Evolutionary conservation across 2,113 vertebrate species (phyloP), one percentile per base, ranked within the genome.

Genomic region (Brachypteracias leptosomus): DNA sequence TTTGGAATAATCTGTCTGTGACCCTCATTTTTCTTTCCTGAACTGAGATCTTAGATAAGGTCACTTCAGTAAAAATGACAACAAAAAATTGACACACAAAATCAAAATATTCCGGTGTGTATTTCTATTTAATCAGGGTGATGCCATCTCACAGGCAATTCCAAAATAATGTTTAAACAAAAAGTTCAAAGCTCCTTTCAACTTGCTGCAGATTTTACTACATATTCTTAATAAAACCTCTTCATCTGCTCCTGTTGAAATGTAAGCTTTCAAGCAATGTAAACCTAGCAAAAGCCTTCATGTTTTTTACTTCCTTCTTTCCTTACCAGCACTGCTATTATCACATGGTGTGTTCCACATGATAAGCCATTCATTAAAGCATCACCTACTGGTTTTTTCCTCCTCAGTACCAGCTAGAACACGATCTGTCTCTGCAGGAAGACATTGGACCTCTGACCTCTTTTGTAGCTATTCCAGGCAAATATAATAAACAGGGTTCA

Each of bases 341-440:
- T 98, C 96, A 98, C 98, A 98, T 97, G 97, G 97, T 98, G 98
- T 98, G 98, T 98, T 98, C 97, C 98, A 97, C 98, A 98, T 98
- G 98, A 98, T 98, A 98, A 98, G 97, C 98, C 98, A 98, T 98
- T 98, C 98, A 98, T 98, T 98, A 98, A 98, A 98, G 98, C 97
- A 97, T 98, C 98, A 98, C 98, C 98, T 98, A 98, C 98, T 98
- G 98, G 84, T 98, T 98, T 98, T 98, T 98, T 97, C 97, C 97
- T 98, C 97, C 97, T 97, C 96, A 85, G 78, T 97, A 98, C 97
- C 98, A 98, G 98, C 98, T 98, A 98, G 98, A 98, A 98, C 98
- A 98, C 98, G 98, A 98, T 98, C 98, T 97, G 96, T 98, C 98
- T 98, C 98, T 97, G 97, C 98, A 97, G 98, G 98, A 98, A 98